Percentiles rank a stretch among this genome's conserved stretches.
Evolutionary conservation across 1,140 invertebrate species (phyloP).

Genomic region (Fopius arisanus): DNA sequence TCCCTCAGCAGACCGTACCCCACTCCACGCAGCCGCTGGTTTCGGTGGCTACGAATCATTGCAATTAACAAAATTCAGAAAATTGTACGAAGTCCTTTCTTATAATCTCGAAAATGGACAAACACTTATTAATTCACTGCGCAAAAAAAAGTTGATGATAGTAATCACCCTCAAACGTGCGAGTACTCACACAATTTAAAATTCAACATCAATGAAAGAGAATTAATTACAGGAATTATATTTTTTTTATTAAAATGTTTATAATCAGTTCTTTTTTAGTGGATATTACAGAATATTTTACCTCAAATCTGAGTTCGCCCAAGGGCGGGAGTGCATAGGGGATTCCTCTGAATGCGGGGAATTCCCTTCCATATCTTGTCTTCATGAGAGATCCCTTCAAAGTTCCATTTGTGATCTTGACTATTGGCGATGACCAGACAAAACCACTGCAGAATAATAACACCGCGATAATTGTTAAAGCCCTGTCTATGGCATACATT

Average conservation of each 20-base stretch:
- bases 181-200: not conserved
- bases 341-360: constrained; percentile 66
- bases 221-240: constrained; percentile 16
- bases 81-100: not conserved
- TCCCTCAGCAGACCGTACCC: constrained; percentile 67
- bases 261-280: too few species aligned
- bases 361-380: constrained; percentile 51
- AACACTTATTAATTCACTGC: not conserved
- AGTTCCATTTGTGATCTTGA: constrained; percentile 55
- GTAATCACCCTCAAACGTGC: constrained; percentile 4
- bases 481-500: not conserved
- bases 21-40: constrained; percentile 68
- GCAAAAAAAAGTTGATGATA: not conserved
- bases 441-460: constrained; percentile 3
- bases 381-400: constrained; percentile 51
- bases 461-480: not conserved
- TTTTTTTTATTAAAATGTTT: constrained; percentile 7
- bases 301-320: constrained; percentile 66
- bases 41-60: constrained; percentile 66
- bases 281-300: constrained; percentile 42
- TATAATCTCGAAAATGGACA: not conserved
- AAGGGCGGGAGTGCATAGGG: constrained; percentile 69
- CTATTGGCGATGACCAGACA: constrained; percentile 32
- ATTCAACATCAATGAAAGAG: too few species aligned
- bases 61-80: not conserved